These are phyloP conservation scores for Phaenicophaeus curvirostris DNA, from an alignment of 2,797 vertebrate species.

Conservation along the genomic window DNA sequence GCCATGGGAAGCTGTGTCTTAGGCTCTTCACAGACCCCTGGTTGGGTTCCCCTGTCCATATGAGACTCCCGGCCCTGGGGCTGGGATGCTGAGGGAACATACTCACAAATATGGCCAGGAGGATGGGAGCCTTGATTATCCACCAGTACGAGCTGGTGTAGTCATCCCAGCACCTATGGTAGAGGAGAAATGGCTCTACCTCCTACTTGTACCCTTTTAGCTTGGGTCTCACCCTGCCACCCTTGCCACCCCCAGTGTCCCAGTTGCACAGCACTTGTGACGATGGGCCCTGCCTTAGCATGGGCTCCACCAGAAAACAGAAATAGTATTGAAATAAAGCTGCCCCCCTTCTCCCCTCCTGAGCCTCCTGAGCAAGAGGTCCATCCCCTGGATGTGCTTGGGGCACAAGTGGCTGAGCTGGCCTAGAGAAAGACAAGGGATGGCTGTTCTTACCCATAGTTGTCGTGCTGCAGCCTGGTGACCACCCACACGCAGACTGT, in stretches of 20 bases:
- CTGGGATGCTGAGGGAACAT: not conserved
- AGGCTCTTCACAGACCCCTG: not conserved
- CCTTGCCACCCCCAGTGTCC: not conserved
- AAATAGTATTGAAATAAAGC: not conserved
- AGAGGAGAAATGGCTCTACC: not conserved
- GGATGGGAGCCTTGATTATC: slow-evolving; percentile 92
- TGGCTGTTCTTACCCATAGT: slow-evolving; percentile 78
- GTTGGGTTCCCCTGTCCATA: fast-evolving
- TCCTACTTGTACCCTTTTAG: not conserved
- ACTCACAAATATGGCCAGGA: slow-evolving; percentile 86
- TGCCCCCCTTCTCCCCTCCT: not conserved
- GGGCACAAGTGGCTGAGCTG: fast-evolving
- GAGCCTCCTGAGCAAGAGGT: not conserved
- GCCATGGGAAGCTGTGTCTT: fast-evolving
- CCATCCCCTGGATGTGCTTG: not conserved
- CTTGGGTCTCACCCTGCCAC: not conserved
- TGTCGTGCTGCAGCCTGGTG: slow-evolving; percentile 82
- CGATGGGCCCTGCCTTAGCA: fast-evolving
- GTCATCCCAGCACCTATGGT: slow-evolving; percentile 88
- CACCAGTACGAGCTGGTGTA: slow-evolving; percentile 85
- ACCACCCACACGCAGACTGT: slow-evolving; percentile 84
- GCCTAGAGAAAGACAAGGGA: not conserved
- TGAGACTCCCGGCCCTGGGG: not conserved
- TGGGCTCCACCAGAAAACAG: not conserved
- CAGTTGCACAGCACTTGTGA: not conserved